These are phyloP conservation scores for Ptilodon capucinus DNA, from an alignment of 2,888 invertebrate species.

Conservation along the genomic window DNA sequence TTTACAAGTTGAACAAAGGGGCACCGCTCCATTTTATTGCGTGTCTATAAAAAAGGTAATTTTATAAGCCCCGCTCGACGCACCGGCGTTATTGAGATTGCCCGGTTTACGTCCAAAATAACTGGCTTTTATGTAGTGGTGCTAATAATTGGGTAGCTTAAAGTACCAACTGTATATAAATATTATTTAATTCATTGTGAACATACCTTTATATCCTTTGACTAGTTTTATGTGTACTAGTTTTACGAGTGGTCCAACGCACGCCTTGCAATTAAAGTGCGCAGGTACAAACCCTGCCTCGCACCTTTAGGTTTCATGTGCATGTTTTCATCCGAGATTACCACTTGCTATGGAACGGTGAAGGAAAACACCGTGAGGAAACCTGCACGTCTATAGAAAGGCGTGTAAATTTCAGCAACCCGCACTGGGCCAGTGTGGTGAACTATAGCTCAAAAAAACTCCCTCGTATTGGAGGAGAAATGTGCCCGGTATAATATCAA, in stretches of 20 bases:
- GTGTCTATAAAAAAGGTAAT: slow-evolving; percentile 26
- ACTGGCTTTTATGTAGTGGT: background rate
- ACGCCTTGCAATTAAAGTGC: no score
- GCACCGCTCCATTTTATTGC: slow-evolving; percentile 27
- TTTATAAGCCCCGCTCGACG: slow-evolving; percentile 20
- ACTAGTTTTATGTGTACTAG: background rate
- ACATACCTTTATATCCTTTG: background rate
- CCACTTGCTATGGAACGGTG: no score
- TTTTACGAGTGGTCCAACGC: background rate
- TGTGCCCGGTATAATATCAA: no score
- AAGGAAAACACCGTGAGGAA: no score
- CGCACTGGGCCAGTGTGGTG: no score
- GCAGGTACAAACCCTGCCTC: no score
- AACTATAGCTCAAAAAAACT: no score
- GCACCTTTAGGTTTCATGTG: no score
- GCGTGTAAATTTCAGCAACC: no score
- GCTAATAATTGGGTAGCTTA: background rate
- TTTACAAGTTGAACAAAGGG: slow-evolving; percentile 31
- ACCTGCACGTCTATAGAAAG: no score
- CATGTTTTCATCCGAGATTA: no score
- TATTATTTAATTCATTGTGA: background rate
- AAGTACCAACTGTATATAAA: background rate
- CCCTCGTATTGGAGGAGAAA: no score
- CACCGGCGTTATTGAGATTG: slow-evolving; percentile 22
- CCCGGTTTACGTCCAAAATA: slow-evolving; percentile 20